These are phyloP conservation scores for Schizothorax lantsangensis DNA, from an alignment of 2,797 vertebrate species.

Conservation along the genomic window DNA sequence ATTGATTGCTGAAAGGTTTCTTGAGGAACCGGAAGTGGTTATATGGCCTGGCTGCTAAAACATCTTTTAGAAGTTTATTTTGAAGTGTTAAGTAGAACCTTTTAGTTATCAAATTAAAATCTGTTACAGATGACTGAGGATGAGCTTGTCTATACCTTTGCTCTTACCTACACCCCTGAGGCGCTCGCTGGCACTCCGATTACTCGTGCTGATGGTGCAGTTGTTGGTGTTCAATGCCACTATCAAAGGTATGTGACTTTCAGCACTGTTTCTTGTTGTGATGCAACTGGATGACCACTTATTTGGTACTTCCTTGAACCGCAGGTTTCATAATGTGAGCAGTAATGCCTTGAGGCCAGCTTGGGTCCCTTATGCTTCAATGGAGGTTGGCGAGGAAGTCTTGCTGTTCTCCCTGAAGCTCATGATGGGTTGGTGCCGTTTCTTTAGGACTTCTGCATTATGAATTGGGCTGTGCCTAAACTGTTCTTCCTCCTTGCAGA, in stretches of 20 bases:
- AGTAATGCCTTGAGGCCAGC: constrained; percentile 63
- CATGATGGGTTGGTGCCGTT: constrained; percentile 67
- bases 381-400: constrained; percentile 42
- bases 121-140: constrained; percentile 66
- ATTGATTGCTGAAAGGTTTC: too few relatives aligned
- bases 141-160: constrained; percentile 69
- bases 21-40: too few relatives aligned
- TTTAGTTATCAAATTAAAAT: too few relatives aligned
- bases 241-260: constrained; percentile 67
- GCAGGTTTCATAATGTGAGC: constrained; percentile 71
- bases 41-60: too few relatives aligned
- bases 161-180: constrained; percentile 67
- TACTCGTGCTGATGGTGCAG: constrained; percentile 64
- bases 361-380: constrained; percentile 62
- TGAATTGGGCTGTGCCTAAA: neutral
- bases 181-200: constrained; percentile 64
- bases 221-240: constrained; percentile 68
- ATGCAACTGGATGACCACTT: too few relatives aligned
- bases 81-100: too few relatives aligned
- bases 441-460: accelerated
- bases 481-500: neutral
- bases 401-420: constrained; percentile 71
- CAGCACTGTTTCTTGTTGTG: too few relatives aligned
- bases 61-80: too few relatives aligned
- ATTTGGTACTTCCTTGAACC: neutral